Evolutionary conservation across 2,113 vertebrate genomes (phyloP).

Genomic region (Neotragus moschatus): DNA sequence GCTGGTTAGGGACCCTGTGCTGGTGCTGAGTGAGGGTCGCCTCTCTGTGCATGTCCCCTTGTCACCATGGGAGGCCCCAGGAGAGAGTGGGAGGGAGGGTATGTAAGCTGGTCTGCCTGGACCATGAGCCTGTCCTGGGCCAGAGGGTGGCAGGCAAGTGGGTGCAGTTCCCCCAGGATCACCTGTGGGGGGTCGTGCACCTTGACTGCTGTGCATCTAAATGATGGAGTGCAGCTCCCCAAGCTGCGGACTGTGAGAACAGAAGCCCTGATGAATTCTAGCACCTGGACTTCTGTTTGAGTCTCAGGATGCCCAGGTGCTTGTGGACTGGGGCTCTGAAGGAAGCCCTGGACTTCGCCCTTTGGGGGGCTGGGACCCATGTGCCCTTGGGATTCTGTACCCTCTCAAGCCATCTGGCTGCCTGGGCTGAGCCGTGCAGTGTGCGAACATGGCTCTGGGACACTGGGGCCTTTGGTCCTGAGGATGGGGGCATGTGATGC

Average conservation of each 20-base stretch:
- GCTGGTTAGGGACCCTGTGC: background rate
- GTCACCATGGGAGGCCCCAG: background rate
- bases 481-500: accelerated
- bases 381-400: background rate
- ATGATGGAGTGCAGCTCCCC: background rate
- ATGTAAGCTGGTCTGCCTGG: background rate
- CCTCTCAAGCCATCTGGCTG: background rate
- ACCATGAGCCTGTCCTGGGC: background rate
- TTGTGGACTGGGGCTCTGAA: background rate
- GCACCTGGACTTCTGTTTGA: background rate
- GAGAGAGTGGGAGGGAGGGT: background rate
- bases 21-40: accelerated
- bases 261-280: background rate
- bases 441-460: accelerated
- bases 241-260: background rate
- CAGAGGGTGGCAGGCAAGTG: background rate
- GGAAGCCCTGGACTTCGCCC: background rate
- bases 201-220: background rate
- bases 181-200: background rate
- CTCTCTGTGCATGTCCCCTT: background rate
- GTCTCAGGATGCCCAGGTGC: background rate
- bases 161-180: background rate
- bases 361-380: accelerated
- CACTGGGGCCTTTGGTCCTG: accelerated
- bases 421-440: background rate